Percentiles rank a stretch among this genome's conserved stretches.
Conservation (phyloP, 2,797 vertebrate species). For the Scomberomorus guttatus region DNA sequence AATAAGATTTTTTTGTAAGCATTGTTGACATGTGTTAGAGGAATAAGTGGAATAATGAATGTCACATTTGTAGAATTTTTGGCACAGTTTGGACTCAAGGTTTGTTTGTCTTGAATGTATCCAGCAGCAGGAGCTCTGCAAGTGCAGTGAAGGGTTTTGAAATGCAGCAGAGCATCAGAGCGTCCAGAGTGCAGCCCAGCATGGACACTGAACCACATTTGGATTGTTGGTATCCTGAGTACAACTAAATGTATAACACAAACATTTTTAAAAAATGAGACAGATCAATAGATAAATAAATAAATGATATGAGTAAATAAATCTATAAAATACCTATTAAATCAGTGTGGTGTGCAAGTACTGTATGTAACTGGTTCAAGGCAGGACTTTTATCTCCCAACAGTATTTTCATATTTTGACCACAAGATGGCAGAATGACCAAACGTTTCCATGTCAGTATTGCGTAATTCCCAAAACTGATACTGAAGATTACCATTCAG, state of each 20-base stretch:
- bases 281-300: no score
- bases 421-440: constrained; percentile 68
- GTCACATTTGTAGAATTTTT: background rate
- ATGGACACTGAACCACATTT: background rate
- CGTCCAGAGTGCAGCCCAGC: background rate
- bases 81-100: background rate
- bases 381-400: background rate
- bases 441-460: constrained; percentile 15
- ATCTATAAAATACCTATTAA: background rate
- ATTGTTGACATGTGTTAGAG: background rate
- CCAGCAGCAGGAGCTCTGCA: background rate
- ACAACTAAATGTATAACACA: background rate
- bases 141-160: background rate
- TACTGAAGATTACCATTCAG: background rate
- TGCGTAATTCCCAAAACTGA: background rate
- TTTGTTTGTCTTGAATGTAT: background rate
- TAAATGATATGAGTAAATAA: background rate
- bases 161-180: background rate
- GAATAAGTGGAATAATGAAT: background rate
- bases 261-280: no score
- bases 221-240: background rate
- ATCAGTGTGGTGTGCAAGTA: background rate
- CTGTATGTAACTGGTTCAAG: background rate
- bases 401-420: constrained; percentile 34
- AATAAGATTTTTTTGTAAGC: constrained; percentile 2